Percentiles rank a stretch among this genome's conserved stretches.
Conservation (phyloP, 1,140 invertebrate species). For the Drosophila azteca region DNA sequence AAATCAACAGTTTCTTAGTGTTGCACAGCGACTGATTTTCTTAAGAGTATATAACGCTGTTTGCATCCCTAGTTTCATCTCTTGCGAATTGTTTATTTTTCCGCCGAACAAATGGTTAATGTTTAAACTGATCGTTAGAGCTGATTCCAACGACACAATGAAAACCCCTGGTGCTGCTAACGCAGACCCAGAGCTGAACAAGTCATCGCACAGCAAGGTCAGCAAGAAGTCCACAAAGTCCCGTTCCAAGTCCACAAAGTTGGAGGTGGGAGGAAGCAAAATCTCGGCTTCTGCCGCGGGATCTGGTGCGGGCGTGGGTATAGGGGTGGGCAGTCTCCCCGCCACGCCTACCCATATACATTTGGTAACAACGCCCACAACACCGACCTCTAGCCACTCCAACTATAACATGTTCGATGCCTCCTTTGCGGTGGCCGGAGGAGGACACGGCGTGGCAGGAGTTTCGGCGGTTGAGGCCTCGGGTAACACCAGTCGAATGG, state of each 20-base stretch:
- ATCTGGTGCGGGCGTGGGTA: slow-evolving; percentile 14
- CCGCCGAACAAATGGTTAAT: slow-evolving; percentile 16
- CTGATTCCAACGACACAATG: slow-evolving; percentile 51
- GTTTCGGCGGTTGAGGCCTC: slow-evolving; percentile 23
- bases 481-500: slow-evolving; percentile 37
- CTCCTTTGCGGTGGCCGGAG: slow-evolving; percentile 52
- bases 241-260: slow-evolving; percentile 67
- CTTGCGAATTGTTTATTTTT: slow-evolving; percentile 5
- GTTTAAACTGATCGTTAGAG: slow-evolving; percentile 4
- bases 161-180: slow-evolving; percentile 60
- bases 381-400: slow-evolving; percentile 56
- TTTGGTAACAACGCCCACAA: slow-evolving; percentile 70
- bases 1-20: slow-evolving; percentile 29
- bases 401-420: slow-evolving; percentile 73
- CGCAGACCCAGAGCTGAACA: slow-evolving; percentile 60
- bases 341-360: slow-evolving; percentile 60
- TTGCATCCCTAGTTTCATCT: background rate
- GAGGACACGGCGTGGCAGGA: slow-evolving; percentile 29
- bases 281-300: slow-evolving; percentile 14
- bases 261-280: slow-evolving; percentile 56
- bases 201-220: slow-evolving; percentile 58
- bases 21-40: slow-evolving; percentile 4
- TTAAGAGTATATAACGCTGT: background rate
- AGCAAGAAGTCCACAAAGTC: slow-evolving; percentile 79
- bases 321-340: slow-evolving; percentile 47